phyloP scores from a whole-genome alignment of 2,888 invertebrate genomes.

The Stenchaetothrips biformis region DNA sequence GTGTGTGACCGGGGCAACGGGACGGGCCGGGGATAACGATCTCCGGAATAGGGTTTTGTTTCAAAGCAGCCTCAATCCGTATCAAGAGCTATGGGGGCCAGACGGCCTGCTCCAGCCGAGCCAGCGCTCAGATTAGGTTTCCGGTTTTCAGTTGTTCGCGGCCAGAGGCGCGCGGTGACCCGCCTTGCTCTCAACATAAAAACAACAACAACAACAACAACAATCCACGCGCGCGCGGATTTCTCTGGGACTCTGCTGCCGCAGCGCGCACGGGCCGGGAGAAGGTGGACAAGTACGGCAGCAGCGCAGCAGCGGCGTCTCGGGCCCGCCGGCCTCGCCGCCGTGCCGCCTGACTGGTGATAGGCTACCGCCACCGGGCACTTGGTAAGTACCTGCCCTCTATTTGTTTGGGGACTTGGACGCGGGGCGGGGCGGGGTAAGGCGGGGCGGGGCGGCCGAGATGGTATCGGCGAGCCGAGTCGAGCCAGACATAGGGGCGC shows the following conservation, averaged over 20 bases:
- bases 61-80: not conserved
- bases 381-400: constrained; percentile 15
- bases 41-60: not conserved
- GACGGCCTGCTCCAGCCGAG: not conserved
- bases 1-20: not conserved
- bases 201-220: too few relatives aligned
- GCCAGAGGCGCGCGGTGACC: not conserved
- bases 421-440: not conserved
- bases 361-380: not conserved
- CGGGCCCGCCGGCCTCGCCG: not conserved
- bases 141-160: not conserved
- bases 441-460: not conserved
- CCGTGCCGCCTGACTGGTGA: not conserved
- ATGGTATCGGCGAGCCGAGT: not conserved
- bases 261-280: too few relatives aligned
- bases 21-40: not conserved
- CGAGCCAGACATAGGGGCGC: constrained; percentile 23
- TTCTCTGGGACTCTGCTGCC: too few relatives aligned
- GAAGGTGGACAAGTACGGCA: too few relatives aligned
- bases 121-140: not conserved
- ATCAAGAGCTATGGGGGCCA: not conserved
- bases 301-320: too few relatives aligned
- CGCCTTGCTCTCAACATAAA: too few relatives aligned
- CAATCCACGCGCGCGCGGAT: too few relatives aligned
- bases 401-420: constrained; percentile 24